Conservation (phyloP, 2,888 invertebrate species). For the Diogma glabrata region DNA sequence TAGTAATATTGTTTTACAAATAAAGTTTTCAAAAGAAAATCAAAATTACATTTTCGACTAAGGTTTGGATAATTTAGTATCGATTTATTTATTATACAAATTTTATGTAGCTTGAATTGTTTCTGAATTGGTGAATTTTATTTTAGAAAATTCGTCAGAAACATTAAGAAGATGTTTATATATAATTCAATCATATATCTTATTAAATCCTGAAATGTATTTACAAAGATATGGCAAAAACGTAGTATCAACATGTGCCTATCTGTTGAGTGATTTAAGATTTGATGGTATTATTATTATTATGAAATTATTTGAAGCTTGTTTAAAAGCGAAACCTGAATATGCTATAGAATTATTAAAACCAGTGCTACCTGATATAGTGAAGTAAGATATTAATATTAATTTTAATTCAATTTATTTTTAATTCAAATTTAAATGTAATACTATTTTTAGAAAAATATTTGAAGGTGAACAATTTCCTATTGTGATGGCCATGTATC, state of each 20-base stretch:
- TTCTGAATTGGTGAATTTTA: neutral
- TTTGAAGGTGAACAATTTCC: slow-evolving; percentile 58
- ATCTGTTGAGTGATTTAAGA: slow-evolving; percentile 66
- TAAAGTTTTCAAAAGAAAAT: too few species aligned
- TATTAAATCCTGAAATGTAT: slow-evolving; percentile 68
- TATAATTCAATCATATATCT: slow-evolving; percentile 71
- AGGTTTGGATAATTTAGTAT: slow-evolving; percentile 9
- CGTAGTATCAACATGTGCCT: slow-evolving; percentile 57
- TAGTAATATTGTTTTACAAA: too few species aligned
- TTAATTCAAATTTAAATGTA: neutral
- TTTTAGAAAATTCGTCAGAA: slow-evolving; percentile 68
- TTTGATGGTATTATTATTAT: slow-evolving; percentile 61
- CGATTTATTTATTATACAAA: slow-evolving; percentile 9
- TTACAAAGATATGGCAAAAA: slow-evolving; percentile 57
- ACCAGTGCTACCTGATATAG: slow-evolving; percentile 47
- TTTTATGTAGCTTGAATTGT: neutral
- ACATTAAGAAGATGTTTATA: slow-evolving; percentile 66
- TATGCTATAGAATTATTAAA: slow-evolving; percentile 63
- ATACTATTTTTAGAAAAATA: slow-evolving; percentile 42
- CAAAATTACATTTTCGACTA: neutral
- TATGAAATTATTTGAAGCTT: slow-evolving; percentile 62
- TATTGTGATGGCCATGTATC: slow-evolving; percentile 62
- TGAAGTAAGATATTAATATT: slow-evolving; percentile 39
- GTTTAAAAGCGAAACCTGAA: slow-evolving; percentile 59
- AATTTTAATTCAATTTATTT: slow-evolving; percentile 1